Base-by-base conservation (phyloP, 2,888 invertebrate genomes). In the Sphinx pinastri region DNA sequence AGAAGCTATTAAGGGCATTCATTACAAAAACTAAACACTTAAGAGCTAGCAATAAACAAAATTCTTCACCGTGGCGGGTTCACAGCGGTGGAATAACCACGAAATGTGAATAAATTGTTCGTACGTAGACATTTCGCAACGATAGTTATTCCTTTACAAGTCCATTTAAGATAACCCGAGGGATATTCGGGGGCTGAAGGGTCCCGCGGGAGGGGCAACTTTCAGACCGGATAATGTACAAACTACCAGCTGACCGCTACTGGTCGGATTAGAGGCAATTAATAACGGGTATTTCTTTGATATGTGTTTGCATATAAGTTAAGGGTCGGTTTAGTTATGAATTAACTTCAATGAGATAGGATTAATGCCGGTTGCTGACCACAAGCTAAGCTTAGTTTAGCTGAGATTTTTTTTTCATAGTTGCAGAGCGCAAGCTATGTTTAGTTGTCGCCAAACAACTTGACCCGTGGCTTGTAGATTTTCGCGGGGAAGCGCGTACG, bases 101-200 rank as follows among this genome's bases (percentile, higher is more conserved):
- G 11, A 54, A 67, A 38, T 5, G 60, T 57, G 16, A 55, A 68
- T 52, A 76, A 79, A 81, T 76, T 75, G 80, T 75, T 72, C 73
- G 76, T 74, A 68, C 71, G 77, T 73, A 73, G 75, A 82, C 76
- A 76, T 81, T 79, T 75, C 72, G 72, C 70, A 71, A 75, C 75
- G 78, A 63, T 63, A 49, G 63, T 82, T 79, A 80, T 81, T 78
- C 82, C 82, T 84, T 81, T 80, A 84, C 78, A 82, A 84, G 80
- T 81, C 83, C 81, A 84, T 84, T 84, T 76, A 77, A 84, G 83
- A 83, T 84, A 87, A 85, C 85, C 86, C 82, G 80, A 80, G 82
- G 79, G 82, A 84, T 78, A 72, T 76, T 19, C 13, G 19, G 63
- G 45, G 49, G 19, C 19, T 13, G 63, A 63, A 13, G 63, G 49